Evolutionary conservation across 2,113 vertebrate species (phyloP), one percentile per base, ranked within the genome.

Genomic region (Pollimyrus isidori): DNA sequence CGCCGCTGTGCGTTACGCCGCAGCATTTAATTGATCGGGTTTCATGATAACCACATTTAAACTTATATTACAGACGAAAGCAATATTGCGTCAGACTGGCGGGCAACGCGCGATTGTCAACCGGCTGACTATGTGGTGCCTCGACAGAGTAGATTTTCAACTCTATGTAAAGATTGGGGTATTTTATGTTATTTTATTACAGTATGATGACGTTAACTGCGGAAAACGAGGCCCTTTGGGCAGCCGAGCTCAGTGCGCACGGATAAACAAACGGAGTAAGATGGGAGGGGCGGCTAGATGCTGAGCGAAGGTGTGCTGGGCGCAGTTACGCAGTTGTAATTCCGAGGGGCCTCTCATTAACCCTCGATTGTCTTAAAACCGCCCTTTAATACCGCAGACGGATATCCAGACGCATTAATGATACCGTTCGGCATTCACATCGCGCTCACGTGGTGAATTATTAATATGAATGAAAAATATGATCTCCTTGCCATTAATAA

Each of bases 261-360:
- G 30, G 89, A 91, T 89, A 17, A 83, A 86, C 83, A 91, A 91
- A 89, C 50, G 89, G 50, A 90, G 88, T 65, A 46, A 73, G 89
- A 58, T 58, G 87, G 11, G 86, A 86, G 65, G 52, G 45, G 23
- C 39, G 83, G 45, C 80, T 84, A 91, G 90, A 90, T 91, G 92
- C 87, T 90, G 89, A 88, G 87, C 86, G 91, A 49, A 92, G 90
- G 93, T 90, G 87, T 46, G 23, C 26, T 53, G 50, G 4, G 85
- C 49, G 50, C 49, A 53, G 90, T 95, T 95, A 95, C 95, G 95
- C 94, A 96, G 93, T 95, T 95, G 85, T 56, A 92, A 95, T 95
- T 94, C 90, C 82, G 89, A 80, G 91, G 45, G 30, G 30, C 73
- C 39, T 30, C 39, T 26, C 23, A 39, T 56, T 87, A 84, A 19